A percentile compares a stretch with the other conserved stretches of the same genome.
These are phyloP conservation scores for Platorchestia sp. DNA, from an alignment of 1,140 invertebrate genomes.

Conservation along the genomic window DNA sequence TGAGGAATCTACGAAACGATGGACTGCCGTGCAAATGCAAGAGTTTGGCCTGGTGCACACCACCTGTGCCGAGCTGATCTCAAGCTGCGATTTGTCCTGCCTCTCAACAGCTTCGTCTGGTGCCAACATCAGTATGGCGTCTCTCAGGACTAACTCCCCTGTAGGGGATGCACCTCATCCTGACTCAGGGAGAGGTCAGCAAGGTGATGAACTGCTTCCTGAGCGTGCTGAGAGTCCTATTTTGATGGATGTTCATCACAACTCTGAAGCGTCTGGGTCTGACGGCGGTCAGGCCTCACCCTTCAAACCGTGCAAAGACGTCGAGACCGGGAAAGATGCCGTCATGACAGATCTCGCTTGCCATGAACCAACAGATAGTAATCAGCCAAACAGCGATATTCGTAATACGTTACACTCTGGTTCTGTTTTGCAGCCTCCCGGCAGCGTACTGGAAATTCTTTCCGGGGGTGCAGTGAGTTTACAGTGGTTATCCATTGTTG, in stretches of 20 bases:
- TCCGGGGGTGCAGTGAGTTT: constrained; percentile 57
- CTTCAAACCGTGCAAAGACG: background rate
- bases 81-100: constrained; percentile 70
- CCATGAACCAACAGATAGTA: background rate
- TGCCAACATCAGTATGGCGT: constrained; percentile 14
- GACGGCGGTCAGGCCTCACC: background rate
- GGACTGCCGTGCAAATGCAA: constrained; percentile 72
- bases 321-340: background rate
- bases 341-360: background rate
- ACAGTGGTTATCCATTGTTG: constrained; percentile 64
- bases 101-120: background rate
- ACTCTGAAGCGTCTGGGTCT: background rate
- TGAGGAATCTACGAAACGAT: constrained; percentile 68
- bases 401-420: constrained; percentile 51
- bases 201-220: background rate
- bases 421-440: constrained; percentile 50
- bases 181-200: background rate
- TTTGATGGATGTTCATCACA: constrained; percentile 10
- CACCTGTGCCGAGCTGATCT: constrained; percentile 71
- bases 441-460: constrained; percentile 58
- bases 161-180: background rate
- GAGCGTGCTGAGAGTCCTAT: constrained; percentile 21
- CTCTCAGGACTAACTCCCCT: background rate
- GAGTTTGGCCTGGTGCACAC: constrained; percentile 73
- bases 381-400: background rate